Conservation (phyloP, 2,888 invertebrate species). For the Nephrocerus scutellatus region DNA sequence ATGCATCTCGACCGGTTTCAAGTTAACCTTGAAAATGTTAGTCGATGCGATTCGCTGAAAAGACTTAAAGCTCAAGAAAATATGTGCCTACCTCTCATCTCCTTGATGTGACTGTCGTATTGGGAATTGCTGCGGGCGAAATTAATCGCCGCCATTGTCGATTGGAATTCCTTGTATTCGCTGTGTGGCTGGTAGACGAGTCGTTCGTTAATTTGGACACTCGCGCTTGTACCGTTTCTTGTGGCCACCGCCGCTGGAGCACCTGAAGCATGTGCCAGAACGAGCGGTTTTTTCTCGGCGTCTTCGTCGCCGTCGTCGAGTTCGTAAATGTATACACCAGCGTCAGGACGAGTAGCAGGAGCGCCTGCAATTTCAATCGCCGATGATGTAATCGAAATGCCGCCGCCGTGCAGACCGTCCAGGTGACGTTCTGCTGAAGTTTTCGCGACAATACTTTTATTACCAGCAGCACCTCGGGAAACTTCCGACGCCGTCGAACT, state of each 20-base stretch:
- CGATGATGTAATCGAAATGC: slow-evolving; percentile 5
- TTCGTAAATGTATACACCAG: no score
- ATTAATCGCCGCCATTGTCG: slow-evolving; percentile 60
- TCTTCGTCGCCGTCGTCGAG: no score
- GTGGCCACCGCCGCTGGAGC: no score
- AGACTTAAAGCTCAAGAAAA: not conserved
- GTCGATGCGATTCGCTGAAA: no score
- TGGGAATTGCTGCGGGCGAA: slow-evolving; percentile 72
- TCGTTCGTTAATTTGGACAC: no score
- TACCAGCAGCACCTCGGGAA: slow-evolving; percentile 23
- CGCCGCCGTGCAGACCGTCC: slow-evolving; percentile 5
- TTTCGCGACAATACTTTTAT: slow-evolving; percentile 16
- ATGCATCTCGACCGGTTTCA: no score
- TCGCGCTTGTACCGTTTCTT: no score
- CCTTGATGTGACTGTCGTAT: slow-evolving; percentile 79
- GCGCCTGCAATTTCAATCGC: slow-evolving; percentile 19
- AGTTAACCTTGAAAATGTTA: no score
- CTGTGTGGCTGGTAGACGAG: no score
- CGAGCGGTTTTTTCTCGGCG: no score
- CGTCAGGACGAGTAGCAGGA: no score
- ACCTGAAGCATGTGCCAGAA: no score
- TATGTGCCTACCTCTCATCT: slow-evolving; percentile 67
- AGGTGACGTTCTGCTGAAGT: slow-evolving; percentile 13
- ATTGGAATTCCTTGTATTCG: slow-evolving; percentile 52
- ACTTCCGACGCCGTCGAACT: slow-evolving; percentile 41